These are phyloP conservation scores for Nannoperca australis DNA, from an alignment of 2,797 vertebrate genomes.

Conservation along the genomic window DNA sequence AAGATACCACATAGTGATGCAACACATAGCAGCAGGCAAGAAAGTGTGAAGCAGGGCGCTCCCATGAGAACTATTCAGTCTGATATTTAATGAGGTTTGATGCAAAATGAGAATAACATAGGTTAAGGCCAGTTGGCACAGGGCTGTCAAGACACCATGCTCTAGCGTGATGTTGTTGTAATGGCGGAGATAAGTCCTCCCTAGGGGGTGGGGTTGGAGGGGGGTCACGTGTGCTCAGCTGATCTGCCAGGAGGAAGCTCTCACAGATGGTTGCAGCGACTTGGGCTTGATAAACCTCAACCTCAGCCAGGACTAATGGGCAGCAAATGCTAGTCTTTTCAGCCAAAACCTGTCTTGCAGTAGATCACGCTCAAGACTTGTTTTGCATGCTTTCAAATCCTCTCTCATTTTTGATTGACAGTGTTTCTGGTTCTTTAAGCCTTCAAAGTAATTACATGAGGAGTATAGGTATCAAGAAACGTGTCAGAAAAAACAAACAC, in stretches of 20 bases:
- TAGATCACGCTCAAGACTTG: slow-evolving; percentile 21
- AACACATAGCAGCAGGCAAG: slow-evolving; percentile 51
- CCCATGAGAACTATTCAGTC: slow-evolving; percentile 29
- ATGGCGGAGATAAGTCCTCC: slow-evolving; percentile 64
- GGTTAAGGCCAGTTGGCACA: slow-evolving; percentile 38
- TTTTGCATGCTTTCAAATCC: slow-evolving; percentile 13
- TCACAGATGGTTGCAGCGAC: slow-evolving; percentile 70
- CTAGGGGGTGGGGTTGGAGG: slow-evolving; percentile 9
- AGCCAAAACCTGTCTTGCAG: slow-evolving; percentile 36
- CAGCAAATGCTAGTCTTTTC: slow-evolving; percentile 13
- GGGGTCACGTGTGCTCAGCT: slow-evolving; percentile 59
- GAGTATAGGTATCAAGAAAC: slow-evolving; percentile 36
- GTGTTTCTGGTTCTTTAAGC: slow-evolving; percentile 30
- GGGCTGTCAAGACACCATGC: slow-evolving; percentile 33
- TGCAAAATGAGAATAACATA: slow-evolving; percentile 31
- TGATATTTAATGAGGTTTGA: slow-evolving; percentile 54
- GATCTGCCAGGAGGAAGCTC: slow-evolving; percentile 59
- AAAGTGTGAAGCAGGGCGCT: slow-evolving; percentile 41
- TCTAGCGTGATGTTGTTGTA: slow-evolving; percentile 60
- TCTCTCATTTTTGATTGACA: slow-evolving; percentile 25
- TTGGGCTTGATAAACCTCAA: slow-evolving; percentile 65
- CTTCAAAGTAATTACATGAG: slow-evolving; percentile 31
- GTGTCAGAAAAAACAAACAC: slow-evolving; percentile 45
- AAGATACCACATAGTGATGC: slow-evolving; percentile 45
- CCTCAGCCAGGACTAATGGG: slow-evolving; percentile 50